Evolutionary conservation across 2,888 invertebrate species (phyloP), one percentile per base, ranked within the genome.

Genomic region (Phoenoteleia sp.): DNA sequence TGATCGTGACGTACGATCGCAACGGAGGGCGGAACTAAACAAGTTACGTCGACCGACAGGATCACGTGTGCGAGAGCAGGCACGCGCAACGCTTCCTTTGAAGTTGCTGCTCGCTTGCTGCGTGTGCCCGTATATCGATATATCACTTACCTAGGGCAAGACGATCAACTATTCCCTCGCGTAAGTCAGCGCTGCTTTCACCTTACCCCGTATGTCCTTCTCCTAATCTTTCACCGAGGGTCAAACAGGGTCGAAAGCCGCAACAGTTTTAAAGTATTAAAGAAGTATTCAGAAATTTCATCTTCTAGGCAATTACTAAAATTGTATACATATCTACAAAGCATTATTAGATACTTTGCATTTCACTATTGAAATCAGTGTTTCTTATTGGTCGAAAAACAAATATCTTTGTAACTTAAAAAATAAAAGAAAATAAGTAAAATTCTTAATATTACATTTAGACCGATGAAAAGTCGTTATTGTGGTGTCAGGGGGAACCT

Each of bases 181-280:
- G 74, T 79, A 76, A 84, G 45, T 86, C 69, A 58, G 76, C 75
- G 29, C 58, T 23, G 45, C 56, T 42, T 74, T 36, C 74, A 58
- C 56, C 58, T 49, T 66, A 29, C 56, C 64, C 58, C 56, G 69
- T 45, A 42, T 64, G 17, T 69, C 29, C 33, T 60, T 42, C 71
- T 67, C 54, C 25, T 76, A 75, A 82, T 76, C 76, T 75, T 76
- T 72, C 39, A 52, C 19, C 72, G 23, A 52, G 87, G 89, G 87
- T 89, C 86, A 86, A 88, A 86, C 76, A 81, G 79, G 88, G 88
- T 89, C 88, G 87, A 88, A 84, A 86, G 89, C 86, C 86, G 67
- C 86, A 86, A 56, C 21, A 54, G 33, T 36, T 54, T 58, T 47
- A 36, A 74, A 42, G 13, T 36, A 5, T 15, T 25, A 33, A 29